These are phyloP conservation scores for Drosophila littoralis DNA, from an alignment of 1,140 invertebrate species.

Conservation along the genomic window DNA sequence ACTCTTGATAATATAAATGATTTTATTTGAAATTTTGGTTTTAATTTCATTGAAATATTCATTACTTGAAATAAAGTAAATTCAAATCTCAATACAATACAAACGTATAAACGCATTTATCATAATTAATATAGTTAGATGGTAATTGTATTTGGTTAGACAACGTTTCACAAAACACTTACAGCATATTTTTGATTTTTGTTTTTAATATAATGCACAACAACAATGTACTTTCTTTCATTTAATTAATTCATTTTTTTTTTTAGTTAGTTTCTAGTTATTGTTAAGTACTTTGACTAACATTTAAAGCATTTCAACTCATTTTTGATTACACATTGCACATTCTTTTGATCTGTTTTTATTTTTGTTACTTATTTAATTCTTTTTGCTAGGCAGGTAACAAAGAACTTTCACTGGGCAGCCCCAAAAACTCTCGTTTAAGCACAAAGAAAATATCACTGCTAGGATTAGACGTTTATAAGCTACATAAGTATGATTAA, in stretches of 20 bases:
- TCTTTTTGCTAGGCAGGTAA: constrained; percentile 58
- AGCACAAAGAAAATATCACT: constrained; percentile 35
- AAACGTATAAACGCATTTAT: constrained; percentile 75
- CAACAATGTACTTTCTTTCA: constrained; percentile 39
- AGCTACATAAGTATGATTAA: constrained; percentile 13
- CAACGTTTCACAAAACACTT: constrained; percentile 79
- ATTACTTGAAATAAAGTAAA: constrained; percentile 23
- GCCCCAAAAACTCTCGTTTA: constrained; percentile 8
- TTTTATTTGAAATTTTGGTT: constrained; percentile 58
- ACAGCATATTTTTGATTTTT: constrained; percentile 51
- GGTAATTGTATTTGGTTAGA: constrained; percentile 75
- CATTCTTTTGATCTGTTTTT: constrained; percentile 42
- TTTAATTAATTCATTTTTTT: constrained; percentile 27
- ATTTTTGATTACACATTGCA: constrained; percentile 66
- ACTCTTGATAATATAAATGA: constrained; percentile 43
- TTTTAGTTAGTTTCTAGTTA: constrained; percentile 64
- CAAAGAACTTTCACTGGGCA: constrained; percentile 53
- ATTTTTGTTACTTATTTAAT: constrained; percentile 4
- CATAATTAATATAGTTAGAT: constrained; percentile 55
- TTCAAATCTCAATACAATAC: constrained; percentile 56
- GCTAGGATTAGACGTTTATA: constrained; percentile 15
- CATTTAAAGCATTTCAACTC: constrained; percentile 60
- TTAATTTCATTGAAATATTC: constrained; percentile 37
- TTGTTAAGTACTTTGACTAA: constrained; percentile 66
- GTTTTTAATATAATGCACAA: constrained; percentile 58